Conservation (phyloP, 2,797 vertebrate genomes). For the Sebastes dallii region DNA sequence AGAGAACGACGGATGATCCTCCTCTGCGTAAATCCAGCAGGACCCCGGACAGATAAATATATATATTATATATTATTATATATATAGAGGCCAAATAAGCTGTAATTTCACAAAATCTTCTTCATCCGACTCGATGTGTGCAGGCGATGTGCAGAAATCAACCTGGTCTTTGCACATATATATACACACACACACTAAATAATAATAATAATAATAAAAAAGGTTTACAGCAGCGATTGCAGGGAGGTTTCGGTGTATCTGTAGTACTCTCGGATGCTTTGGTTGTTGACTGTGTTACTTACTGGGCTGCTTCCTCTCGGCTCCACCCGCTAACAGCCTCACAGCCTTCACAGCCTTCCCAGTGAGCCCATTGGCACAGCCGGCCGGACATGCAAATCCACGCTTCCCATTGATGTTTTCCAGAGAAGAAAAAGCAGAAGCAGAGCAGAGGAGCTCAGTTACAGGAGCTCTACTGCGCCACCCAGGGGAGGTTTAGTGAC, state of each 20-base stretch:
- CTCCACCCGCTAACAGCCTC: constrained; percentile 78
- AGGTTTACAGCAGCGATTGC: neutral
- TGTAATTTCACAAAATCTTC: constrained; percentile 56
- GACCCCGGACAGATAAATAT: constrained; percentile 50
- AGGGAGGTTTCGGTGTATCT: constrained; percentile 26
- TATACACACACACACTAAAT: neutral
- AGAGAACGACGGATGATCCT: constrained; percentile 74
- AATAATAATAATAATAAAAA: constrained; percentile 2
- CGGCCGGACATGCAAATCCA: constrained; percentile 79
- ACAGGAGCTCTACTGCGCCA: constrained; percentile 57
- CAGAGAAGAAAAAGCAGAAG: constrained; percentile 14
- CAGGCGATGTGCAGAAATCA: constrained; percentile 44
- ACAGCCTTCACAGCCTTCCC: constrained; percentile 50
- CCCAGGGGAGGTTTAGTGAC: neutral
- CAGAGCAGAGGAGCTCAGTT: neutral
- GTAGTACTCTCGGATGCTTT: constrained; percentile 77
- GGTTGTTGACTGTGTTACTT: constrained; percentile 79
- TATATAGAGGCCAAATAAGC: neutral
- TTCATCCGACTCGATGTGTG: constrained; percentile 47
- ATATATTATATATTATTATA: neutral
- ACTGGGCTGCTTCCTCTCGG: constrained; percentile 74
- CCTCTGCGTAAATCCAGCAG: constrained; percentile 83
- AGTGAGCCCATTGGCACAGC: constrained; percentile 78
- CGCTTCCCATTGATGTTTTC: constrained; percentile 81
- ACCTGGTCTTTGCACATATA: constrained; percentile 21